Percentiles rank a stretch among this genome's conserved stretches.
Evolutionary conservation across 2,888 invertebrate species (phyloP).

Genomic region (Drosophila cognata): DNA sequence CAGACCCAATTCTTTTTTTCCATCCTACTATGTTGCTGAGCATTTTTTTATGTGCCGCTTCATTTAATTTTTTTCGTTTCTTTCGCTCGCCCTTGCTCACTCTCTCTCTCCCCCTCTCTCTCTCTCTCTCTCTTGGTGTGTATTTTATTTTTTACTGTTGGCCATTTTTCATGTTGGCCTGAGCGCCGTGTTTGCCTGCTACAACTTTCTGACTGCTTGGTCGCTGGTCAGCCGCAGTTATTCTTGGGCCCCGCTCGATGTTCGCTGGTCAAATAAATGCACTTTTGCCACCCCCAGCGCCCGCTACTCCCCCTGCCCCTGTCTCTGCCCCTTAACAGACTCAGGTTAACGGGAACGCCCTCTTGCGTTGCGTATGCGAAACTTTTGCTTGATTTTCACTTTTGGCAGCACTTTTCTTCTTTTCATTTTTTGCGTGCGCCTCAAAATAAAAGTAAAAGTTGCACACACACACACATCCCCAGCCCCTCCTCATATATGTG

Average conservation of each 20-base stretch:
- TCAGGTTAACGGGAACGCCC: slow-evolving; percentile 32
- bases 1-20: slow-evolving; percentile 52
- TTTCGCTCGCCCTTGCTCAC: slow-evolving; percentile 16
- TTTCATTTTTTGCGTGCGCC: slow-evolving; percentile 44
- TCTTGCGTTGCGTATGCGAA: slow-evolving; percentile 34
- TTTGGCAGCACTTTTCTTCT: slow-evolving; percentile 67
- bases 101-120: not conserved
- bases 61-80: slow-evolving; percentile 69
- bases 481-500: not conserved
- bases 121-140: not conserved
- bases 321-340: not conserved
- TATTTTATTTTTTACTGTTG: slow-evolving; percentile 12
- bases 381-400: slow-evolving; percentile 78
- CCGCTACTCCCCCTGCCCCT: not conserved
- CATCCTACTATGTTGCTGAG: slow-evolving; percentile 61
- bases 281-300: slow-evolving; percentile 36
- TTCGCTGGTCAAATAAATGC: slow-evolving; percentile 71
- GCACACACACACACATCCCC: not conserved
- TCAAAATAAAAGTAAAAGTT: slow-evolving; percentile 79
- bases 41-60: slow-evolving; percentile 67
- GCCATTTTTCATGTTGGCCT: slow-evolving; percentile 56
- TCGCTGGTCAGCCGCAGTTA: slow-evolving; percentile 83
- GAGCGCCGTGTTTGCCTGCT: slow-evolving; percentile 75
- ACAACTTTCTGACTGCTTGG: slow-evolving; percentile 84
- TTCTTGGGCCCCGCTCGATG: slow-evolving; percentile 63